Percentiles rank a stretch among this genome's conserved stretches.
These are phyloP conservation scores for Eristalis intricaria DNA, from an alignment of 2,888 invertebrate species.

Conservation along the genomic window DNA sequence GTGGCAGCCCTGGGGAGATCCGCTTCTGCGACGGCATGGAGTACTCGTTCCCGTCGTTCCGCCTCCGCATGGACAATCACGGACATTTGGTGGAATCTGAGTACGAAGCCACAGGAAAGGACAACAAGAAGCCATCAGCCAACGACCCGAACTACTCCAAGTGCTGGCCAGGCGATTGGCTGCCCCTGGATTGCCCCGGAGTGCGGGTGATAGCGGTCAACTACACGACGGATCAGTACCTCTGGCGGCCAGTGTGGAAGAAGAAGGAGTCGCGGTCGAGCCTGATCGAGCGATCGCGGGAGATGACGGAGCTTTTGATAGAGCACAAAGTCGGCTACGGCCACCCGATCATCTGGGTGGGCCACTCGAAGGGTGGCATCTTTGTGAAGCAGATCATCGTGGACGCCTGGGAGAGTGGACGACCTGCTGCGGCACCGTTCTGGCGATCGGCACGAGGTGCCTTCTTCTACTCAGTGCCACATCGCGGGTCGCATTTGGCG, in stretches of 20 bases:
- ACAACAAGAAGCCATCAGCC: slow-evolving; percentile 63
- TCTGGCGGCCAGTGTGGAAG: slow-evolving; percentile 90
- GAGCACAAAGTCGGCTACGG: slow-evolving; percentile 87
- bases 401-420: slow-evolving; percentile 83
- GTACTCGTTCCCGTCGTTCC: slow-evolving; percentile 80
- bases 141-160: slow-evolving; percentile 83
- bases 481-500: slow-evolving; percentile 90
- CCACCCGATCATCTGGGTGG: slow-evolving; percentile 91
- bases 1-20: slow-evolving; percentile 76
- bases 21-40: slow-evolving; percentile 79
- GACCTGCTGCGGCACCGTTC: slow-evolving; percentile 81
- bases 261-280: slow-evolving; percentile 85
- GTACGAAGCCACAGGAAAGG: slow-evolving; percentile 74
- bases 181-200: slow-evolving; percentile 89
- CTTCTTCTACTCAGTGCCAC: slow-evolving; percentile 94
- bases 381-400: slow-evolving; percentile 92
- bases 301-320: slow-evolving; percentile 87
- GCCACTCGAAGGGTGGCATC: slow-evolving; percentile 92
- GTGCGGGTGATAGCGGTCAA: slow-evolving; percentile 90
- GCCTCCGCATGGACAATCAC: slow-evolving; percentile 78
- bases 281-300: slow-evolving; percentile 86
- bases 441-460: slow-evolving; percentile 85
- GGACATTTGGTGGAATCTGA: slow-evolving; percentile 75
- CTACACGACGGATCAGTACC: slow-evolving; percentile 89
- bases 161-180: slow-evolving; percentile 95